Evolutionary conservation across 2,113 vertebrate genomes (phyloP), one percentile per base, ranked within the genome.

Genomic region (Tapirus terrestris): DNA sequence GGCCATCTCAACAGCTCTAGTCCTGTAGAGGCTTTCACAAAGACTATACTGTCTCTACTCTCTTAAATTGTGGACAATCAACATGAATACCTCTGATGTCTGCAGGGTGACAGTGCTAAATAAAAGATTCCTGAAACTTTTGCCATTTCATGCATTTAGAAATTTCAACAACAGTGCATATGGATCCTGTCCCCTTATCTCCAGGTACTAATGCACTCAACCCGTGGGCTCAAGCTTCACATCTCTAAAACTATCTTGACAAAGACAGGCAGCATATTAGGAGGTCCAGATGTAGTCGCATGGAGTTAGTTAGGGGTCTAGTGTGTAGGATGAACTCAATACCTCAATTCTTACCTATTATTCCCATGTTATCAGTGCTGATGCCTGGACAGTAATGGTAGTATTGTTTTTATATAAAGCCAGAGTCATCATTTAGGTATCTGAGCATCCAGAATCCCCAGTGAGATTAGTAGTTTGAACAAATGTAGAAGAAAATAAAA

Each of bases 401-500:
- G 33, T 94, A 48, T 43, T 72, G 83, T 83, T 90, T 79, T 96
- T 77, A 85, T 31, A 86, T 63, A 86, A 73, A 95, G 53, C 11
- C 86, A 94, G 72, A 84, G 39, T 85, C 33, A 70, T 94, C 43
- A 77, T 87, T 96, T 87, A 89, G 48, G 23, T 36, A n/a, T 79
- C 63, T 43, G 58, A 89, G 73, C 86, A 39, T 45, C 13, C 16
- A 87, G 29, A 86, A 61, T 90, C 13, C 39, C 53, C 53, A 93
- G 3, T 89, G 51, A 79, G 16, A 95, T 81, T 11, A 70, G 8
- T 45, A 91, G 36, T 91, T 82, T 73, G 58, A 96, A 76, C n/a
- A 88, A 88, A 31, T 84, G 18, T 88, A 90, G 76, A 96, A 70
- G 70, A 84, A 94, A 94, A 94, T 68, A 80, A 87, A 80, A 85